A percentile compares a stretch with the other conserved stretches of the same genome.
Conservation (phyloP, 2,888 invertebrate species). For the Dasysyrphus albostriatus region DNA sequence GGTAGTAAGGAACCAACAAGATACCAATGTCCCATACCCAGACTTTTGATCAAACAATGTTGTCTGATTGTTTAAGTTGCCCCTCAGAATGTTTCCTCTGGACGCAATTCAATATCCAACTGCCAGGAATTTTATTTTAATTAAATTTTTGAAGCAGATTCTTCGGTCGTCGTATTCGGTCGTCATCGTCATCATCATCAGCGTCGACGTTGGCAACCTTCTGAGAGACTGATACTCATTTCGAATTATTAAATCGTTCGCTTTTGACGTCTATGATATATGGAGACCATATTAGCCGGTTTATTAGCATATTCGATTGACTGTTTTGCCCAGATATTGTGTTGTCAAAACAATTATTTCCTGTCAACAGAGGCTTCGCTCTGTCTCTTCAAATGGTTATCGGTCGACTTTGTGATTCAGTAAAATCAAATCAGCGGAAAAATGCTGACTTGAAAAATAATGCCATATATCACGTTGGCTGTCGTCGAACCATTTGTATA, state of each 20-base stretch:
- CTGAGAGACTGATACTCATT: conserved; percentile 9
- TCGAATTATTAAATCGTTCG: conserved; percentile 66
- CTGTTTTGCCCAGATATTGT: conserved; percentile 47
- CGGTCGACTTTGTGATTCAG: conserved; percentile 12
- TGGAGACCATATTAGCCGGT: conserved; percentile 55
- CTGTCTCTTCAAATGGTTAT: conserved; percentile 9
- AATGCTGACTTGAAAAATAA: conserved; percentile 28
- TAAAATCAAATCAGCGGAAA: conserved; percentile 31
- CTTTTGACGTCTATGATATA: conserved; percentile 65
- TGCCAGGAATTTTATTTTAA: conserved; percentile 61
- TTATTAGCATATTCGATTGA: conserved; percentile 61
- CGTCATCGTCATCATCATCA: not conserved
- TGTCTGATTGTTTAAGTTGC: conserved; percentile 52
- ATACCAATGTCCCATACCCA: conserved; percentile 20
- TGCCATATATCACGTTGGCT: conserved; percentile 38
- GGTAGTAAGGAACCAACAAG: conserved; percentile 38
- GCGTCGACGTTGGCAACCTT: not conserved
- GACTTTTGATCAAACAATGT: conserved; percentile 49
- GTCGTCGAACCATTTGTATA: conserved; percentile 7
- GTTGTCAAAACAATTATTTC: conserved; percentile 71
- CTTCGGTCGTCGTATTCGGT: not conserved
- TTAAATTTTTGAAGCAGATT: conserved; percentile 57
- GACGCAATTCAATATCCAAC: conserved; percentile 37
- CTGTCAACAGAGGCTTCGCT: conserved; percentile 45
- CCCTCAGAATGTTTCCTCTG: conserved; percentile 27